A percentile compares a stretch with the other conserved stretches of the same genome.
phyloP scores from a whole-genome alignment of 2,113 vertebrate species.

The Oryzias celebensis region DNA sequence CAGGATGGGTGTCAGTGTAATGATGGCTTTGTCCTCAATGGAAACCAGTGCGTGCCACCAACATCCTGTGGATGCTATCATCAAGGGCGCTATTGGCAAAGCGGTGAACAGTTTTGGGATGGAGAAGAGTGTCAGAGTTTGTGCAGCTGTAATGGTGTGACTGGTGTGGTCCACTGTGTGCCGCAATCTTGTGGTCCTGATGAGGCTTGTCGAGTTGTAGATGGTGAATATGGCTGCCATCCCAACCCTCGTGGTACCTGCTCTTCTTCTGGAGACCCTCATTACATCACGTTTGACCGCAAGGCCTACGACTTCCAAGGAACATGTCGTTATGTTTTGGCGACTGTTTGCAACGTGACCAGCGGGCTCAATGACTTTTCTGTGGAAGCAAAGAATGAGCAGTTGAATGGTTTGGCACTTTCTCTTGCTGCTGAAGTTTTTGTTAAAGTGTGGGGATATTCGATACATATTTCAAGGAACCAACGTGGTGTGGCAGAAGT shows the following conservation, averaged over 20 bases:
- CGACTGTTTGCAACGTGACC: background rate
- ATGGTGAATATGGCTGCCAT: conserved; percentile 61
- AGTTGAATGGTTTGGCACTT: no score
- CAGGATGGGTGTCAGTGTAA: conserved; percentile 75
- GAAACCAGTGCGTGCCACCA: conserved; percentile 61
- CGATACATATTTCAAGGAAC: no score
- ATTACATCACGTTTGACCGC: conserved; percentile 66
- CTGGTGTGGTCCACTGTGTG: conserved; percentile 1
- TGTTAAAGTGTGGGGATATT: no score
- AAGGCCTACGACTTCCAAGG: conserved; percentile 61
- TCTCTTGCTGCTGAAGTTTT: no score
- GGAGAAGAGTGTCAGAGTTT: conserved; percentile 33
- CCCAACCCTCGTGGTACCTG: conserved; percentile 48
- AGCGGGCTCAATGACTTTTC: no score
- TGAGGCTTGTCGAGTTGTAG: conserved; percentile 59
- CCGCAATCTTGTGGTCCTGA: conserved; percentile 23
- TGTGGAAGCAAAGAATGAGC: no score
- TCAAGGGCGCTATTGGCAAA: conserved; percentile 50
- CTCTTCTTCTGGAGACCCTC: conserved; percentile 64
- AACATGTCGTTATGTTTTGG: conserved; percentile 64
- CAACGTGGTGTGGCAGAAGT: no score
- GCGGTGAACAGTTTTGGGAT: conserved; percentile 60
- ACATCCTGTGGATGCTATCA: conserved; percentile 68
- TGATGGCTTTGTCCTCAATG: conserved; percentile 62
- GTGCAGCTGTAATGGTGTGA: conserved; percentile 45